Conservation (phyloP, 2,797 vertebrate genomes). For the Poecilia wingei region DNA sequence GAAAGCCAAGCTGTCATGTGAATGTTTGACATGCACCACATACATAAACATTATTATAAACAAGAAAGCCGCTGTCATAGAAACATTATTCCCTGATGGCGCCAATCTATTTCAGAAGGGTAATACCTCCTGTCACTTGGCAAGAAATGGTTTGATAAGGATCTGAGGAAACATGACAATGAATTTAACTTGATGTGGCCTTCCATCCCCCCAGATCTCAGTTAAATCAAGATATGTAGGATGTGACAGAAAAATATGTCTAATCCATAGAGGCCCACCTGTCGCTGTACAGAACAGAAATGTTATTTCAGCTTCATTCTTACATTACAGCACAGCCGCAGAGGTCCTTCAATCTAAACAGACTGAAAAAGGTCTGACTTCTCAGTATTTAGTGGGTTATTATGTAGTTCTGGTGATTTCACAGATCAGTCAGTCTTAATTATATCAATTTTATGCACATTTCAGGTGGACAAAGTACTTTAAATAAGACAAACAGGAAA, state of each 20-base stretch:
- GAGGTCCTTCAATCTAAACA: background rate
- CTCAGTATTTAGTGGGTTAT: background rate
- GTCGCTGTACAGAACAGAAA: background rate
- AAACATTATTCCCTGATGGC: background rate
- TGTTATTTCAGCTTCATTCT: background rate
- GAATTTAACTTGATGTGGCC: background rate
- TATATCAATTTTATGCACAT: background rate
- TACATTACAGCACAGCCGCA: background rate
- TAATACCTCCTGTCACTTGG: background rate
- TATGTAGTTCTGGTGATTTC: background rate
- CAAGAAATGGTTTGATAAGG: constrained; percentile 7
- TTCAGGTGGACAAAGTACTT: background rate
- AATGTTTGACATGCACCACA: background rate
- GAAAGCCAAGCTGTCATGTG: background rate
- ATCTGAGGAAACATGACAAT: constrained; percentile 8
- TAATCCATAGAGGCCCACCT: background rate
- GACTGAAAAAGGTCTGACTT: background rate
- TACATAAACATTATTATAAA: background rate
- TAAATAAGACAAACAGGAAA: background rate
- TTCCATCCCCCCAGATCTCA: background rate
- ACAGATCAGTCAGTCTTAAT: background rate
- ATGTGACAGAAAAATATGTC: background rate
- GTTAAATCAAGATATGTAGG: constrained; percentile 1
- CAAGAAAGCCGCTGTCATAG: background rate
- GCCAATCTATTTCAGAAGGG: background rate